These are phyloP conservation scores for Pristionchus exspectatus DNA, from an alignment of 2,888 invertebrate genomes.

Conservation along the genomic window DNA sequence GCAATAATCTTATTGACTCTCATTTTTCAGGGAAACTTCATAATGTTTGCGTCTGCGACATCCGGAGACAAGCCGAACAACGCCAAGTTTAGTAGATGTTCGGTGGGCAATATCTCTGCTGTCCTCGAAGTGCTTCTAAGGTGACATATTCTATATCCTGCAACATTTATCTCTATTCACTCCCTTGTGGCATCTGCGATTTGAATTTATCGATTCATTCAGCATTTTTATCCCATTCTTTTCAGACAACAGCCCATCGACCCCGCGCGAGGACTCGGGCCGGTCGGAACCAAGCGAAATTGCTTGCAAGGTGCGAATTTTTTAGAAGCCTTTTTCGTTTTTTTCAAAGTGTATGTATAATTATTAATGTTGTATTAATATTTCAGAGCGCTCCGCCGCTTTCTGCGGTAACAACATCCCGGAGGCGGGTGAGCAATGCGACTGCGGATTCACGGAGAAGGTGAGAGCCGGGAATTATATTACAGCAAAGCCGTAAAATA, in stretches of 20 bases:
- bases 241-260: constrained; percentile 73
- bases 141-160: neutral
- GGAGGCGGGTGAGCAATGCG: constrained; percentile 97
- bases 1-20: neutral
- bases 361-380: neutral
- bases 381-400: constrained; percentile 90
- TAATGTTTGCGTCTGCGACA: constrained; percentile 97
- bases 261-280: constrained; percentile 67
- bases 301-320: constrained; percentile 87
- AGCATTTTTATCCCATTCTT: neutral
- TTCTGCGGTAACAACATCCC: constrained; percentile 99
- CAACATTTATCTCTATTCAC: neutral
- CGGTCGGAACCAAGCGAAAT: constrained; percentile 87
- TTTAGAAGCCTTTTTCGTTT: neutral
- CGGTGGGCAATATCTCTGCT: constrained; percentile 86
- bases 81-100: constrained; percentile 95
- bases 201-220: neutral
- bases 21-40: constrained; percentile 89
- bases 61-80: constrained; percentile 98
- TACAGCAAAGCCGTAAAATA: neutral
- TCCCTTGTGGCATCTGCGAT: neutral
- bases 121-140: constrained; percentile 68
- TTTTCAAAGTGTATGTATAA: neutral
- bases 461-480: neutral
- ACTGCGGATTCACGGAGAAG: constrained; percentile 87